Evolutionary conservation across 2,797 vertebrate species (phyloP), one percentile per base, ranked within the genome.

Genomic region (Neoniphon sammara): DNA sequence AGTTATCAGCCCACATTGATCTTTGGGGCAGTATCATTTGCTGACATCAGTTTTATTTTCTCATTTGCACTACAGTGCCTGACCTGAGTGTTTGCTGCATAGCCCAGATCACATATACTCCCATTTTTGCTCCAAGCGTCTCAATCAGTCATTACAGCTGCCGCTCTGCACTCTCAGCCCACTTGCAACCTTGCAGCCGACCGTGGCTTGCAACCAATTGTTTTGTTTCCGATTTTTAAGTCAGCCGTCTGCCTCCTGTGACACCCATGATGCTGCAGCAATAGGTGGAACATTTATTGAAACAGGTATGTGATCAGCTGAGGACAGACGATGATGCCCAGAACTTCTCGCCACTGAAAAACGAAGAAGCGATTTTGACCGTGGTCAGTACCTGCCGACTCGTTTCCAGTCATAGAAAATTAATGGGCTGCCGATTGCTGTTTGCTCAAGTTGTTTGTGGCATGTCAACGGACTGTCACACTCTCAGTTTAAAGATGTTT

Each of bases 401-500:
- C 56, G n/a, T 82, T 66, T 77, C 62, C 73, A 59, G 54, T 78
- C 79, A 61, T 63, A 61, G 14, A 77, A 52, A 82, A 80, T 86
- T 20, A 77, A 79, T 80, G 69, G n/a, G 73, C 55, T 4, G 1
- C 70, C 81, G 75, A 88, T 85, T 73, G 71, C 62, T 77, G 60
- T 85, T 85, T 82, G 77, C 73, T 66, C 20, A 57, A 18, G 44
- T 21, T 72, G 72, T 85, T 85, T 82, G 82, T 81, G 78, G 62
- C 66, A 70, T 78, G 86, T 80, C 77, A 75, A 76, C 84, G 62
- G 52, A 66, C 73, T 78, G 80, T 80, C 75, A 70, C 60, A 60
- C 73, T 77, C 65, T 67, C 46, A 58, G 81, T 76, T 27, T 85
- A 81, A 87, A 82, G 64, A 82, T 78, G 66, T 84, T 78, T 78